Conservation (phyloP, 2,888 invertebrate species). For the Pterobdella sp. region DNA sequence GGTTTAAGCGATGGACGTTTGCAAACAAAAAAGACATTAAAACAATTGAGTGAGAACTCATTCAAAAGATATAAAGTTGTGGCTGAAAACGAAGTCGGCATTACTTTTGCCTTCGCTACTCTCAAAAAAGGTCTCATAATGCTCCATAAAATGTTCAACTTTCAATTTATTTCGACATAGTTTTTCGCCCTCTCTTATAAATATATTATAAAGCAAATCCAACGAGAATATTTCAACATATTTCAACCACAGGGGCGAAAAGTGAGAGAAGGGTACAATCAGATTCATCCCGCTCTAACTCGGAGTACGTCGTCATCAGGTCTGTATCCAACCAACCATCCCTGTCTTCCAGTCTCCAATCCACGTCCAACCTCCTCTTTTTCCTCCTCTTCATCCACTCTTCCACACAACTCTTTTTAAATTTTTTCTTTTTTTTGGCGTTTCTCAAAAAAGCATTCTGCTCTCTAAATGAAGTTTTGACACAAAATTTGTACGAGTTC, state of each 20-base stretch:
- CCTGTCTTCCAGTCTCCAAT: neutral
- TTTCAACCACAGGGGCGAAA: no score
- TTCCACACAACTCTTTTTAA: no score
- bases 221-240: no score
- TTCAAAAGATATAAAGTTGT: neutral
- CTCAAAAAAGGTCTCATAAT: constrained; percentile 6
- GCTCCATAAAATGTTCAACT: no score
- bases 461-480: no score
- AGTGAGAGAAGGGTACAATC: neutral
- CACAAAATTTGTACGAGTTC: no score
- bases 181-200: no score
- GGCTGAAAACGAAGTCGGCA: constrained; percentile 2
- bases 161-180: no score
- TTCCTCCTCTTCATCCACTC: no score
- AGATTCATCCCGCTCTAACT: neutral
- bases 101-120: neutral
- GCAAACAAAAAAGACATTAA: neutral
- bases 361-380: neutral
- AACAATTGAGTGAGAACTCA: neutral
- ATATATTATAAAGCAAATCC: no score
- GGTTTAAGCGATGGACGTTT: constrained; percentile 4
- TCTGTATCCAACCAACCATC: neutral
- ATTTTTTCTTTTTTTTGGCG: no score
- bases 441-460: no score
- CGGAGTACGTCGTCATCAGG: constrained; percentile 7